Evolutionary conservation across 2,113 vertebrate genomes (phyloP), one percentile per base, ranked within the genome.

Genomic region (Coptodon rendalli): DNA sequence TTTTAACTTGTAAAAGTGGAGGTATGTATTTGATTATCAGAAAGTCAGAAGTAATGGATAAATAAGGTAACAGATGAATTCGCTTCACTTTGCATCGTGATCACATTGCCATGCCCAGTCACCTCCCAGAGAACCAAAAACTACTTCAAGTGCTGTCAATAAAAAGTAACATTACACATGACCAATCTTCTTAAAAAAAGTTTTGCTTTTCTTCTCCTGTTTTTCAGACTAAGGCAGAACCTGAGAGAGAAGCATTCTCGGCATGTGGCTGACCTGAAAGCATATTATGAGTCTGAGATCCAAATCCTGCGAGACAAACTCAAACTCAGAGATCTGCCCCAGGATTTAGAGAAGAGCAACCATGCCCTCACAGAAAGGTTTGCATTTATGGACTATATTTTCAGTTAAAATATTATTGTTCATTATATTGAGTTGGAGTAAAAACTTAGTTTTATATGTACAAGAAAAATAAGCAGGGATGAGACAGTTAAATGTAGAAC

Each of bases 281-380:
- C 97, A 2, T 99, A 99, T 92, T 99, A 99, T 16, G 98, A 99
- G 59, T 96, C 97, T 1, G 98, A 99, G 96, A 98, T 99, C 80
- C 95, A 95, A 31, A 94, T 91, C 83, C 91, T 99, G 38, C 97
- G 97, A 83, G 97, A 99, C 89, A 97, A 97, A 88, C 96, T 99
- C 68, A 94, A 97, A 71, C 95, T 96, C 78, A 94, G 92, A 88
- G 96, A 97, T 12, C 92, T 95, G 91, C 87, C 95, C 34, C 94
- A 91, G 48, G 97, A 98, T 16, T 83, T 98, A 90, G 97, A 97
- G 95, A 96, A 95, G 94, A 97, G 95, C 92, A 98, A 97, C 94
- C 96, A 96, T 81, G 95, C 94, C 57, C 97, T 99, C 31, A 80
- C 92, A 31, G 96, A 98, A 85, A 97, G 97, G 98, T 99, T 6